Conservation (phyloP, 2,797 vertebrate genomes). For the Gastrophryne carolinensis region DNA sequence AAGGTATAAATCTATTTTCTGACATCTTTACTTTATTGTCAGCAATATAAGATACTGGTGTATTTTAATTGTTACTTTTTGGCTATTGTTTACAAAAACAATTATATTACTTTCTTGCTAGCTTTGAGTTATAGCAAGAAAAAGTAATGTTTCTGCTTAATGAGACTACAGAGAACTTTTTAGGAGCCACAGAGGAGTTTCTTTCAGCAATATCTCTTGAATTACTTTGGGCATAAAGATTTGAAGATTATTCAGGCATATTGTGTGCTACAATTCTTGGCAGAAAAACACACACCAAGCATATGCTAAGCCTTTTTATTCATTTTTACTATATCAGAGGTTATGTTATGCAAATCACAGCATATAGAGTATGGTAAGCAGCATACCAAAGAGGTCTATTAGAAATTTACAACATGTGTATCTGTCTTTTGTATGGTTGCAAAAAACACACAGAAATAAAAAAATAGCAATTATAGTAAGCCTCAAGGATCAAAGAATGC, state of each 20-base stretch:
- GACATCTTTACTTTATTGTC: too few relatives aligned
- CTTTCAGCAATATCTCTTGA: background rate
- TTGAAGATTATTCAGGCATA: conserved; percentile 18
- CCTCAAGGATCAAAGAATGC: background rate
- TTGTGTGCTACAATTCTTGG: background rate
- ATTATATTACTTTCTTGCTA: background rate
- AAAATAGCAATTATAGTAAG: background rate
- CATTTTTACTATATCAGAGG: background rate
- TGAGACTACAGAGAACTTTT: conserved; percentile 8
- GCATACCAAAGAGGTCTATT: background rate
- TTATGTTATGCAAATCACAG: conserved; percentile 9
- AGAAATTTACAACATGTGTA: background rate
- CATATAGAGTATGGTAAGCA: background rate
- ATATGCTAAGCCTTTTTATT: background rate
- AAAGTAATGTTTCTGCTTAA: background rate
- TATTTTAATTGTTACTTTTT: too few relatives aligned
- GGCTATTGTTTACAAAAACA: background rate
- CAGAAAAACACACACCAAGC: background rate
- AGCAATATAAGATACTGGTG: too few relatives aligned
- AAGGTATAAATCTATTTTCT: too few relatives aligned
- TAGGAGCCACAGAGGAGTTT: conserved; percentile 21
- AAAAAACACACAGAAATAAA: background rate
- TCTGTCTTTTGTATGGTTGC: background rate
- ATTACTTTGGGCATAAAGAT: conserved; percentile 22
- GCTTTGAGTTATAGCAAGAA: background rate